phyloP scores from a whole-genome alignment of 2,113 vertebrate genomes.

The Elanoides forficatus region DNA sequence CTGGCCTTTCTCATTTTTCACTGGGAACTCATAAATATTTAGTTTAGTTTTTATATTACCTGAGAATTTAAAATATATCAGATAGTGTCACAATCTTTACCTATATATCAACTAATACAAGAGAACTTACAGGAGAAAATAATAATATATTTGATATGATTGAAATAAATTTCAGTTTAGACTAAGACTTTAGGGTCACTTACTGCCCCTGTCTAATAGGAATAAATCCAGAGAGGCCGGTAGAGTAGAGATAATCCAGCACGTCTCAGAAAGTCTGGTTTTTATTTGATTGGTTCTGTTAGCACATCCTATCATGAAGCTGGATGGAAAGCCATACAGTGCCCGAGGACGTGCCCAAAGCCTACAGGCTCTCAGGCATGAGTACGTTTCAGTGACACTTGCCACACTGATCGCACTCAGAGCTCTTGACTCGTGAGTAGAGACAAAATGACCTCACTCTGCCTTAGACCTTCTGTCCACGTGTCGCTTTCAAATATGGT shows the following conservation, averaged over 20 bases:
- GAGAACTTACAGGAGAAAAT: neutral
- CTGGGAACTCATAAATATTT: neutral
- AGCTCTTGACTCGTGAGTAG: neutral
- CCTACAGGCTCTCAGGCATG: neutral
- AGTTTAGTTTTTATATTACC: neutral
- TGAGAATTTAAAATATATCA: neutral
- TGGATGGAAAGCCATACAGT: neutral
- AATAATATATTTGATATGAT: neutral
- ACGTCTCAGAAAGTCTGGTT: neutral
- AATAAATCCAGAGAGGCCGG: neutral
- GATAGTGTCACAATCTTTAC: neutral
- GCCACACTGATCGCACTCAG: neutral
- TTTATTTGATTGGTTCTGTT: neutral
- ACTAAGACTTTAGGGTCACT: neutral
- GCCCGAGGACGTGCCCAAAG: neutral
- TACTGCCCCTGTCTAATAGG: neutral
- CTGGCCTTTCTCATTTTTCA: neutral
- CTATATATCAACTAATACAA: neutral
- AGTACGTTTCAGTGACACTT: neutral
- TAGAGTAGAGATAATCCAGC: neutral
- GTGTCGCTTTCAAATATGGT: neutral
- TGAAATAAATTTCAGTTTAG: neutral
- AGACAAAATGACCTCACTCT: neutral
- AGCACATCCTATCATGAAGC: neutral
- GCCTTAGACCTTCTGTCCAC: neutral